Base-by-base conservation (phyloP, 1,140 invertebrate genomes). In the Maniola jurtina region DNA sequence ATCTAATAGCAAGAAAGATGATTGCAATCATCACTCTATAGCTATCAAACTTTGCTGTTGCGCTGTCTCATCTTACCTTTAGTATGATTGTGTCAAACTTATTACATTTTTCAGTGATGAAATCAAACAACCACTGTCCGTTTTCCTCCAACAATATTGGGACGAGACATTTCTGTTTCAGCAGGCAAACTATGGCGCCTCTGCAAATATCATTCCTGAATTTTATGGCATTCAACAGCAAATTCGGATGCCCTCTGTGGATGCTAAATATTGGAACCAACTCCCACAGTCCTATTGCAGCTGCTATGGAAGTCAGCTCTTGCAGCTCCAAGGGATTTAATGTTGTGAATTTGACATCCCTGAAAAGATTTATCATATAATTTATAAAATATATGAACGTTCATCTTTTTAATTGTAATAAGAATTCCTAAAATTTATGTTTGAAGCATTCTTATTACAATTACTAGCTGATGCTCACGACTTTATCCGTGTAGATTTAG, bases 41-140 rank as follows among this genome's bases (percentile, higher is more conserved):
- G 10, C 10, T 11, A 40, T 40, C 7, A 40, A 40, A 40, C 10
- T 9, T 9, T 40, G 7, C 0, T 40, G 10, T 2, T 45, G 13
- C 0, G 9, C 13, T n/a, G n/a, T n/a, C 9, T 13, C 2, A 2
- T 11, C 5, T 57, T 57, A 88, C 88, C 79, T 88, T 88, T 45
- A 90, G 76, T 70, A 88, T 75, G 2, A 65, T 71, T 0, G 79
- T 88, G 50, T 90, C 88, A 50, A 90, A 86, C 16, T 77, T 75
- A 6, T 79, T 67, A 64, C 84, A 87, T 14, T 88, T 85, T 11
- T 81, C 83, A 2, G 65, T 72, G 13, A 88, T 80, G 63, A 83
- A 88, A 64, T 88, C 80, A 61, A 90, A 87, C 0, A 90, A 70
- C 84, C 84, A 88, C 14, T 88, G 84, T 36, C 77, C 81, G 64